Evolutionary conservation across 2,888 invertebrate genomes (phyloP).

Genomic region (Siphonodentalium dalli): DNA sequence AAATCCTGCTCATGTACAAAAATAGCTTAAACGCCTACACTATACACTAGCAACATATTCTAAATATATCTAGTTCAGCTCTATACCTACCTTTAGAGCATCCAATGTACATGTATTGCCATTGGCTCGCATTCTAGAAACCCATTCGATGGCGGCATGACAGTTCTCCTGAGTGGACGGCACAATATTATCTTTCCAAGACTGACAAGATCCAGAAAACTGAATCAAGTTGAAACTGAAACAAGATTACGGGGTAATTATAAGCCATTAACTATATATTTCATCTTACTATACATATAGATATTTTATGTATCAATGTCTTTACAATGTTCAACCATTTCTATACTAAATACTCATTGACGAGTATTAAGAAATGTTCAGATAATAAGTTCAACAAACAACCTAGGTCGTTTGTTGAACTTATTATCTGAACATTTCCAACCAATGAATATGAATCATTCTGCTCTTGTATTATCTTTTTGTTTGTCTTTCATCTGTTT

Average conservation of each 20-base stretch:
- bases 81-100: conserved; percentile 55
- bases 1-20: not conserved
- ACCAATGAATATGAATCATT: no score
- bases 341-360: no score
- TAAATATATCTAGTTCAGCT: not conserved
- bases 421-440: no score
- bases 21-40: not conserved
- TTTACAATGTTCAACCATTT: no score
- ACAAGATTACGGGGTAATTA: conserved; percentile 5
- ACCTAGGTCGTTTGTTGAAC: no score
- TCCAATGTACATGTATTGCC: conserved; percentile 66
- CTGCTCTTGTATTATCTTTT: no score
- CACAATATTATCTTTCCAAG: conserved; percentile 54
- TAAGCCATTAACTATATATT: no score
- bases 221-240: conserved; percentile 63
- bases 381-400: no score
- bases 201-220: conserved; percentile 59
- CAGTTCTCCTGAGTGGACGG: conserved; percentile 61
- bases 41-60: not conserved
- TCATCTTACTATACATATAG: no score
- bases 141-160: conserved; percentile 63
- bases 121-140: conserved; percentile 53
- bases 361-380: no score
- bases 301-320: no score
- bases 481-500: no score